Conservation (phyloP, 1,140 invertebrate species). For the Pantala flavescens region DNA sequence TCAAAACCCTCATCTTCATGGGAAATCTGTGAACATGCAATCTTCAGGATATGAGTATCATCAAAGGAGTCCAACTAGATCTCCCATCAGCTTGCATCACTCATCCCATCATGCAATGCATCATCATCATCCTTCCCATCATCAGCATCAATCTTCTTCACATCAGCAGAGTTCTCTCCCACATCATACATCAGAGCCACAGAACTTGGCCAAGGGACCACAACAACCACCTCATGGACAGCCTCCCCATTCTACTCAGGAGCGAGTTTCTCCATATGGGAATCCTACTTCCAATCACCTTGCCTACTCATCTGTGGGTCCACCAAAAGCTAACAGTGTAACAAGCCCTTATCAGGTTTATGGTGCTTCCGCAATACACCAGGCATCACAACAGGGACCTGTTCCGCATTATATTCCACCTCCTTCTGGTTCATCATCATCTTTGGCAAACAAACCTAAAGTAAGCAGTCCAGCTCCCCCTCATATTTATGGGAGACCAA, state of each 20-base stretch:
- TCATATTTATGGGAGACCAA: conserved; percentile 64
- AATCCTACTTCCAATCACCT: background rate
- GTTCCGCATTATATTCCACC: background rate
- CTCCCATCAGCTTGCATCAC: conserved; percentile 25
- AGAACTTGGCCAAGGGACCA: conserved; percentile 24
- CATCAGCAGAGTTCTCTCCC: conserved; percentile 29
- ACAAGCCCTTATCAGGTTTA: conserved; percentile 21
- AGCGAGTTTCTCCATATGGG: conserved; percentile 22
- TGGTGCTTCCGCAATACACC: background rate
- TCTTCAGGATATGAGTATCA: conserved; percentile 29
- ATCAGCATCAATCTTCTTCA: conserved; percentile 24
- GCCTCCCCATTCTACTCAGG: conserved; percentile 21
- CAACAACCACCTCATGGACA: conserved; percentile 27
- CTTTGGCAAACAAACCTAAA: conserved; percentile 50
- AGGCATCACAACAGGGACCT: background rate
- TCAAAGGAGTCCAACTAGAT: conserved; percentile 27
- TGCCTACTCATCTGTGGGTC: conserved; percentile 16
- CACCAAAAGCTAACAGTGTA: conserved; percentile 19
- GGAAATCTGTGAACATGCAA: conserved; percentile 30
- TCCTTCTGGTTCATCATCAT: conserved; percentile 15
- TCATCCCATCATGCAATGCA: conserved; percentile 36
- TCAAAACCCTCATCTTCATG: conserved; percentile 28
- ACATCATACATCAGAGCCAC: conserved; percentile 23
- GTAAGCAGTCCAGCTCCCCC: conserved; percentile 67
- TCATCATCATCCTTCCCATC: conserved; percentile 29